Conservation (phyloP, 2,888 invertebrate genomes). For the Drosophila siamana region DNA sequence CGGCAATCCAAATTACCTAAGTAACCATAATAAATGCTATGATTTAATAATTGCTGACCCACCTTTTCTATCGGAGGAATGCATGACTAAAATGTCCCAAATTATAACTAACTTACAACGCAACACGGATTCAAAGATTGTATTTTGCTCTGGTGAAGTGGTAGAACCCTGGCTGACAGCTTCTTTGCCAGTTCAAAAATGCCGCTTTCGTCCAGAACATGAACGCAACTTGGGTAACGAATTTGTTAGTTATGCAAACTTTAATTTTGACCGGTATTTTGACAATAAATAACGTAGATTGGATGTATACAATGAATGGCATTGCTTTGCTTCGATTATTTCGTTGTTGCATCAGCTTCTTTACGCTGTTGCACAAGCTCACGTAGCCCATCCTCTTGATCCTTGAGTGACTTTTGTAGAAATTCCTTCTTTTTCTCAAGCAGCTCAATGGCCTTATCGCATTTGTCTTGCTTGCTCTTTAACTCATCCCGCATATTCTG, state of each 20-base stretch:
- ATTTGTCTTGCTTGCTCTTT: conserved; percentile 87
- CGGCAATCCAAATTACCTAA: conserved; percentile 87
- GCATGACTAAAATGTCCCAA: conserved; percentile 92
- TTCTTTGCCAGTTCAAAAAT: conserved; percentile 88
- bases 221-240: conserved; percentile 96
- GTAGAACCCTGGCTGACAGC: conserved; percentile 89
- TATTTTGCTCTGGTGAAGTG: conserved; percentile 94
- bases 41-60: conserved; percentile 97
- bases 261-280: conserved; percentile 88
- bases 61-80: conserved; percentile 97
- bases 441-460: conserved; percentile 89
- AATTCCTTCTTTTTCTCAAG: conserved; percentile 91
- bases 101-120: conserved; percentile 91
- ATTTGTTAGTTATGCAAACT: conserved; percentile 96
- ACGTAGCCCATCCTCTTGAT: conserved; percentile 92
- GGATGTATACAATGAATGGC: conserved; percentile 10
- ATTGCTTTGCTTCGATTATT: conserved; percentile 37
- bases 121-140: conserved; percentile 65
- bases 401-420: conserved; percentile 90
- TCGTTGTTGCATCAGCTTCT: conserved; percentile 82
- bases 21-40: conserved; percentile 86
- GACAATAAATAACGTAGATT: conserved; percentile 66
- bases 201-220: conserved; percentile 92
- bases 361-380: conserved; percentile 91
- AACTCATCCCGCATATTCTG: conserved; percentile 88